phyloP scores from a whole-genome alignment of 2,797 vertebrate species.

The Pseudocheirus occidentalis region DNA sequence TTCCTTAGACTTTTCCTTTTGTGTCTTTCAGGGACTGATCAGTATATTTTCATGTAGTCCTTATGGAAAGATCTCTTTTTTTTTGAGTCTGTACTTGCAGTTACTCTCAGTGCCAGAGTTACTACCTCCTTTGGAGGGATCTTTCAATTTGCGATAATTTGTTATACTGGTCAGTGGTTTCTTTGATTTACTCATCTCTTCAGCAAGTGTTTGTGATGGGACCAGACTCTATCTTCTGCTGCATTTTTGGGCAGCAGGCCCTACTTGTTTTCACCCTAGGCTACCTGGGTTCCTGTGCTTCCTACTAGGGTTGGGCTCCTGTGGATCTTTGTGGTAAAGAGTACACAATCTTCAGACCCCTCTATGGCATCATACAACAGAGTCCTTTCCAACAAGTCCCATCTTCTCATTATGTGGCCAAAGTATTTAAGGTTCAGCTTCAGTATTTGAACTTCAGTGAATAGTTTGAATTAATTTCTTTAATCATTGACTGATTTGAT shows the following conservation, averaged over 20 bases:
- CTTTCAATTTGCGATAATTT: neutral
- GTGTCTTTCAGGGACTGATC: too few species aligned
- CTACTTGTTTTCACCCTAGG: too few species aligned
- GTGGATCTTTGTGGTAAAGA: neutral
- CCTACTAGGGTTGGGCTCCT: neutral
- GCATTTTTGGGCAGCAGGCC: too few species aligned
- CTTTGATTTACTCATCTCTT: neutral
- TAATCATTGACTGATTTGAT: neutral
- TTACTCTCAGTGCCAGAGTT: neutral
- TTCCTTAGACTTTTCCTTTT: too few species aligned
- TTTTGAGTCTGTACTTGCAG: neutral
- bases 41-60: neutral
- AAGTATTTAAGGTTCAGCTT: neutral
- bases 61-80: too few species aligned
- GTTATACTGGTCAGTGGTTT: neutral
- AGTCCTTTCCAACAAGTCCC: neutral
- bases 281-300: too few species aligned
- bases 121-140: neutral
- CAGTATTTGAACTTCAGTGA: neutral
- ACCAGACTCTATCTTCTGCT: too few species aligned
- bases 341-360: neutral
- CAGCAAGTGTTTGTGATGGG: neutral
- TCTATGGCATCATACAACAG: neutral
- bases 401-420: neutral
- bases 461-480: neutral